Evolutionary conservation across 2,113 vertebrate species (phyloP), one percentile per base, ranked within the genome.

Genomic region (Platysteira castanea): DNA sequence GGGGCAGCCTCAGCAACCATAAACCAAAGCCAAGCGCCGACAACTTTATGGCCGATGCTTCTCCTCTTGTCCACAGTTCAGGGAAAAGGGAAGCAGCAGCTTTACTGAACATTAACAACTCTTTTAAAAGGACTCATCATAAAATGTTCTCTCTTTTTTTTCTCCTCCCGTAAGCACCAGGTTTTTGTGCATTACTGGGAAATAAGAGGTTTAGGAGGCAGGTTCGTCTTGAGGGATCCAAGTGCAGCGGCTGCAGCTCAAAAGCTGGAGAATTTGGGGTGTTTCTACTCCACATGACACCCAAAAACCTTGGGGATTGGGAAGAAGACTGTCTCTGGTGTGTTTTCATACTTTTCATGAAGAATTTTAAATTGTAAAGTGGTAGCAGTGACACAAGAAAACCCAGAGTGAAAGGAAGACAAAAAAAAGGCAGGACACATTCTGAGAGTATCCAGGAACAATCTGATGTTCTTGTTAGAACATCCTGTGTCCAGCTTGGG

Each of bases 31-130:
- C 24, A 33, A 92, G 65, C 10, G 11, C 53, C 18, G 94, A 77
- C 88, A 95, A 94, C 95, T 97, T 96, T 68, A 91, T 35, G 64
- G 93, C 60, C 70, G 2, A 9, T 3, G 91, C 83, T 59, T 56
- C 92, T 95, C 80, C 75, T 94, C 69, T 67, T 79, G 96, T 89
- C 57, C 97, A 98, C 97, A 98, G 98, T 97, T 98, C 98, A 98
- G 63, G 96, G 80, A 61, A 67, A 94, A 97, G 93, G 3, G 70
- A 80, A 84, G 91, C 90, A 88, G 39, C 41, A 7, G 53, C 94
- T 96, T 97, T 94, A 87, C 60, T 84, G 91, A 71, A 41, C 93
- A 93, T 87, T 92, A 92, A 89, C 76, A 91, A 73, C 47, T 65
- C 44, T 35, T 84, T 71, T 49, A 49, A 88, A 93, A 95, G 85